Evolutionary conservation across 1,140 invertebrate genomes (phyloP).

Genomic region (Caerostris extrusa): DNA sequence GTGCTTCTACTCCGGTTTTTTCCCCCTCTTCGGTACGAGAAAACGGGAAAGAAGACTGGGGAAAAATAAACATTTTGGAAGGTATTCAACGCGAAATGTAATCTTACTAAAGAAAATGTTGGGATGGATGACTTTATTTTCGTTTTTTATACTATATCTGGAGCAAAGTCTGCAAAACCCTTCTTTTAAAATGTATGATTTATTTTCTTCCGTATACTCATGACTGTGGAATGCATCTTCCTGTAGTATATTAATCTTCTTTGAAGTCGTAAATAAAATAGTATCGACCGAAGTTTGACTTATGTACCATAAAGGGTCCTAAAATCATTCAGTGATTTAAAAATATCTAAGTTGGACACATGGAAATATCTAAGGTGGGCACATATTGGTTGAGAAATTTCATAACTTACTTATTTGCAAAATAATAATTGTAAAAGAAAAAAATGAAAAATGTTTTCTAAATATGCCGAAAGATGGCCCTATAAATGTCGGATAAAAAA

Average conservation of each 20-base stretch:
- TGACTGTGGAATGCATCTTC: too few relatives aligned
- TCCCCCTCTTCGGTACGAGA: neutral
- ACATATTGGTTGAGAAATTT: neutral
- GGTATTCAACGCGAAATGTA: conserved; percentile 24
- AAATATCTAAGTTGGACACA: too few relatives aligned
- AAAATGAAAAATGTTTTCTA: too few relatives aligned
- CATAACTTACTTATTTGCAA: neutral
- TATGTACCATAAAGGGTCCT: neutral
- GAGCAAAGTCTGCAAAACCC: neutral
- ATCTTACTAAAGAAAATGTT: neutral
- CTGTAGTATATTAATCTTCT: too few relatives aligned
- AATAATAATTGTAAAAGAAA: neutral
- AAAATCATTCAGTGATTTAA: too few relatives aligned
- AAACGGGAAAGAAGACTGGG: neutral
- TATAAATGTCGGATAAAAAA: too few relatives aligned
- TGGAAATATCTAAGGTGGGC: too few relatives aligned
- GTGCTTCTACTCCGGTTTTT: neutral
- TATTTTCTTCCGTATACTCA: too few relatives aligned
- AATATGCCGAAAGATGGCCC: too few relatives aligned
- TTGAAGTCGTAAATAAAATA: too few relatives aligned
- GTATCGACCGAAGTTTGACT: neutral
- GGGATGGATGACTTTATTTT: neutral
- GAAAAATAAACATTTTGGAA: conserved; percentile 16
- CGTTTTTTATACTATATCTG: neutral
- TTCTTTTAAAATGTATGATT: neutral